Percentiles rank a stretch among this genome's conserved stretches.
Conservation (phyloP, 2,888 invertebrate species). For the Adineta ricciae region DNA sequence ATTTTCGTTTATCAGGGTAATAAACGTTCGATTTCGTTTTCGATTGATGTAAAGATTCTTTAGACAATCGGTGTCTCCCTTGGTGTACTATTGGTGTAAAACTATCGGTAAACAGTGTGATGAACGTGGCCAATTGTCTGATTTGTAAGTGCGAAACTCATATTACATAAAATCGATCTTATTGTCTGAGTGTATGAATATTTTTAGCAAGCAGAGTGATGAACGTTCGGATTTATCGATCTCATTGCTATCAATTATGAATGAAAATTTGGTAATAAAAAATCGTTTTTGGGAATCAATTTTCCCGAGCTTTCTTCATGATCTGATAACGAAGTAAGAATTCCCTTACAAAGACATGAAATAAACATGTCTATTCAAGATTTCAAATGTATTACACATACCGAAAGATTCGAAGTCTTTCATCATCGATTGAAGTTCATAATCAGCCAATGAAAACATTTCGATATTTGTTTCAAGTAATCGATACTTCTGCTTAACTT, state of each 20-base stretch:
- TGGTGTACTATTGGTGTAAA: not conserved
- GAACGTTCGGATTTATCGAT: not conserved
- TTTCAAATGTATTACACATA: slow-evolving; percentile 1
- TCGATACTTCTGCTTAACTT: not conserved
- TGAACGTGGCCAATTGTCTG: not conserved
- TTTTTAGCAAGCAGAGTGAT: not conserved
- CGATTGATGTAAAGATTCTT: not conserved
- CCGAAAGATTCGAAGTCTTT: not conserved
- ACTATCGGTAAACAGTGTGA: not conserved
- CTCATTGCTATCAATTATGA: not conserved
- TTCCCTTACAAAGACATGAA: not conserved
- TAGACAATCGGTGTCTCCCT: not conserved
- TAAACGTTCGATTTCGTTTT: not conserved
- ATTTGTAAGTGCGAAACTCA: not conserved
- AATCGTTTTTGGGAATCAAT: not conserved
- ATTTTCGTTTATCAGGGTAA: slow-evolving; percentile 8
- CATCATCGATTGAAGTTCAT: not conserved
- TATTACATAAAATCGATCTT: not conserved
- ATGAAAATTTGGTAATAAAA: not conserved
- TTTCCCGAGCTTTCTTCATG: not conserved
- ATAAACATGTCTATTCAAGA: not conserved
- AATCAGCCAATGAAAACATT: not conserved
- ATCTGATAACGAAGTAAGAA: not conserved
- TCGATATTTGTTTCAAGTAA: not conserved
- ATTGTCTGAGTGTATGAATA: too few species aligned